These are phyloP conservation scores for Galerucella pusilla DNA, from an alignment of 2,888 invertebrate genomes.

Conservation along the genomic window DNA sequence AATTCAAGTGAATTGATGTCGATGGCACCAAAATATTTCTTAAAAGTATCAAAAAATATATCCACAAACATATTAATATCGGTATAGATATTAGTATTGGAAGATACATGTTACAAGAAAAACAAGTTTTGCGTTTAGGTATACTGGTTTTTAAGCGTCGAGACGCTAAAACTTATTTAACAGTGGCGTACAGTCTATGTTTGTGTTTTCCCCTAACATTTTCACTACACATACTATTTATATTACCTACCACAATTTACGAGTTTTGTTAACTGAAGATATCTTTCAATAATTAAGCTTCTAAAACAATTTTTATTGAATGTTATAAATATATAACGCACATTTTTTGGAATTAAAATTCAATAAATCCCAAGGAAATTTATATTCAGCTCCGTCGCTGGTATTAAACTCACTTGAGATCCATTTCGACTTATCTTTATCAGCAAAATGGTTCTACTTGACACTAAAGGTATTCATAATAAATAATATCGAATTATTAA, in stretches of 20 bases:
- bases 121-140: slow-evolving; percentile 4
- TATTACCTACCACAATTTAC: no score
- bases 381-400: not conserved
- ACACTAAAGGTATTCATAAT: slow-evolving; percentile 30
- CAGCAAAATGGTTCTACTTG: slow-evolving; percentile 44
- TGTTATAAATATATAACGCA: not conserved
- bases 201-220: no score
- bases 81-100: slow-evolving; percentile 47
- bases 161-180: slow-evolving; percentile 50
- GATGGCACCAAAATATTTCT: slow-evolving; percentile 42
- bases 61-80: slow-evolving; percentile 49
- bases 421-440: slow-evolving; percentile 54
- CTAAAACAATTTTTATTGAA: no score
- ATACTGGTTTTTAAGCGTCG: slow-evolving; percentile 48
- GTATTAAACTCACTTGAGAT: slow-evolving; percentile 56
- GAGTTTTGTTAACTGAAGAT: no score
- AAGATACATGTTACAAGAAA: slow-evolving; percentile 44
- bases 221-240: no score
- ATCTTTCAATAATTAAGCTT: no score
- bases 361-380: not conserved
- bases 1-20: slow-evolving; percentile 49
- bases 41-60: slow-evolving; percentile 47
- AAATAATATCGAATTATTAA: slow-evolving; percentile 36
- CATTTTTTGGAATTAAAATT: not conserved
- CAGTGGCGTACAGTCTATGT: slow-evolving; percentile 27